Conservation (phyloP, 2,797 vertebrate species). For the Aeoliscus strigatus region DNA sequence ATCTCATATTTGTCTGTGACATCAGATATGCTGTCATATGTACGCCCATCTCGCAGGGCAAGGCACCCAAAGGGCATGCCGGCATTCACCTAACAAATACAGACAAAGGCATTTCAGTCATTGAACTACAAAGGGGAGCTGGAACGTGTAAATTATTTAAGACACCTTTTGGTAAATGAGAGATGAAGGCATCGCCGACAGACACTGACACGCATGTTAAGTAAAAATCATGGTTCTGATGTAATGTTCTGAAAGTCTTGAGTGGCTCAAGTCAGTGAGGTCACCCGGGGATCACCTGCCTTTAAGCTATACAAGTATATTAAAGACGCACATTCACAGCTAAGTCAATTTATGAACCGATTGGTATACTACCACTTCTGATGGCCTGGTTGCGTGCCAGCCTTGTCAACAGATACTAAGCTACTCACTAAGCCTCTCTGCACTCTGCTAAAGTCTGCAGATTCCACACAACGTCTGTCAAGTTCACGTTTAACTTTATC, state of each 20-base stretch:
- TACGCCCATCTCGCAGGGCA: slow-evolving; percentile 83
- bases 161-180: slow-evolving; percentile 27
- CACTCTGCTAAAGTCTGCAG: slow-evolving; percentile 52
- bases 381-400: slow-evolving; percentile 54
- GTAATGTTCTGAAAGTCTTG: slow-evolving; percentile 43
- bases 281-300: slow-evolving; percentile 2
- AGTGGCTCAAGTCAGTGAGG: slow-evolving; percentile 19
- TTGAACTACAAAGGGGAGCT: slow-evolving; percentile 12
- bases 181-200: slow-evolving; percentile 26
- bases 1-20: slow-evolving; percentile 87
- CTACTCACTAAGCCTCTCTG: slow-evolving; percentile 59
- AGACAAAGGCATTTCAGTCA: slow-evolving; percentile 27
- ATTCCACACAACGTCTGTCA: slow-evolving; percentile 58
- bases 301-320: slow-evolving; percentile 28
- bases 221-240: slow-evolving; percentile 33
- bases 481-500: slow-evolving; percentile 60
- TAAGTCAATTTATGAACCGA: slow-evolving; percentile 34
- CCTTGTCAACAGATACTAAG: slow-evolving; percentile 65
- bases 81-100: slow-evolving; percentile 71
- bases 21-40: slow-evolving; percentile 78
- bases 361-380: slow-evolving; percentile 44
- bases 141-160: slow-evolving; percentile 7
- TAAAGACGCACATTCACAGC: slow-evolving; percentile 18
- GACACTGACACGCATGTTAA: slow-evolving; percentile 24
- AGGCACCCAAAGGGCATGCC: slow-evolving; percentile 88